Evolutionary conservation across 2,113 vertebrate species (phyloP), one percentile per base, ranked within the genome.

Genomic region (Lepisosteus oculatus): DNA sequence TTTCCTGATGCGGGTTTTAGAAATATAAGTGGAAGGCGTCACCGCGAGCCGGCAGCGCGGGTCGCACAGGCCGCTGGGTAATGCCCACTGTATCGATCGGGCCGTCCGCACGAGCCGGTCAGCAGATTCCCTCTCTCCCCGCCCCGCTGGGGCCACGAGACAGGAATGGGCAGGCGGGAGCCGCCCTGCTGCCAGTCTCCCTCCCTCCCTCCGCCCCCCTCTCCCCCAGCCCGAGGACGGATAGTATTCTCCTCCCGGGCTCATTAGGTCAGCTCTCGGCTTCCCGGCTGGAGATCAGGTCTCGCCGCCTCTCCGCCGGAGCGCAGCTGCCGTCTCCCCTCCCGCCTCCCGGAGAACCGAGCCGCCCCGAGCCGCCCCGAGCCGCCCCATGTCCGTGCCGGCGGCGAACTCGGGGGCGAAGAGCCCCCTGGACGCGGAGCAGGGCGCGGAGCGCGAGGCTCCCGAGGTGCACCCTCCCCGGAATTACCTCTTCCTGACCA

Each of bases 401-500:
- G 81, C 67, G 65, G 74, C 71, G 72, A 81, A 62, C 72, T 54
- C 85, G 7, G 87, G 92, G 79, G 83, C 89, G 82, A 94, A 89
- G 83, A 76, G 83, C 76, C 80, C 89, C 62, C 76, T 88, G 88
- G 89, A 90, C 43, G 84, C 80, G 72, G 89, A 85, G 76, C 83
- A 89, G 4, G 90, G 90, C 80, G 77, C 79, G 12, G 88, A 81
- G 43, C 78, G 88, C 84, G 90, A 92, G 73, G 79, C 79, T 43
- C 84, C 79, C 72, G 78, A 83, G 8, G 42, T 76, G 42, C 87
- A 82, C 44, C 85, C 77, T 64, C 88, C 92, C 75, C 84, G 80
- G 77, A 92, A 75, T 83, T 94, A 92, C 84, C 84, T 96, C 80
- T 83, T 90, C 70, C 90, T 95, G 78, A 88, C 91, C 83, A 93